These are phyloP conservation scores for Montipora cactus DNA, from an alignment of 64 coral and sea anemone genomes.

Conservation along the genomic window DNA sequence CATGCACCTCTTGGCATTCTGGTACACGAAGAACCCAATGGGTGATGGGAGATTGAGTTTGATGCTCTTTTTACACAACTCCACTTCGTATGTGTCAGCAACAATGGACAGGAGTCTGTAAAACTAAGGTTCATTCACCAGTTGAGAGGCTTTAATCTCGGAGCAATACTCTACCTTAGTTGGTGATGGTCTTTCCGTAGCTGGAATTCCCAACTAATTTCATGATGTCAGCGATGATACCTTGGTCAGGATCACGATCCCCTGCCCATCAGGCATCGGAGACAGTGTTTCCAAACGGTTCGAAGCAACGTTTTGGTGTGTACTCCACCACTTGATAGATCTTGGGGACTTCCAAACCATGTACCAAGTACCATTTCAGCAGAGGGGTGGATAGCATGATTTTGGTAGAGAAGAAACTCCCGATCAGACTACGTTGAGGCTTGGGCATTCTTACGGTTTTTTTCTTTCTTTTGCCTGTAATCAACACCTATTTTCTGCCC, in stretches of 20 bases:
- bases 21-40: not conserved
- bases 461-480: no score
- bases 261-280: slow-evolving; percentile 46
- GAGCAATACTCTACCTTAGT: not conserved
- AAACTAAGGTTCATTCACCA: not conserved
- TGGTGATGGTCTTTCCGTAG: slow-evolving; percentile 39
- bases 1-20: slow-evolving; percentile 57
- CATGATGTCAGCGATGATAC: slow-evolving; percentile 35
- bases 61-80: slow-evolving; percentile 9
- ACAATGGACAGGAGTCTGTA: not conserved
- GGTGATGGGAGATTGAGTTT: not conserved
- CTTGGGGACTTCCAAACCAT: slow-evolving; percentile 38
- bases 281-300: slow-evolving; percentile 50
- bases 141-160: not conserved
- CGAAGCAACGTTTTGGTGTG: slow-evolving; percentile 36
- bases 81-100: not conserved
- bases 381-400: slow-evolving; percentile 47
- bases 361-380: slow-evolving; percentile 53
- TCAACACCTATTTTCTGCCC: no score
- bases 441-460: not conserved
- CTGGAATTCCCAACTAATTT: slow-evolving; percentile 29
- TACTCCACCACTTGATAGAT: slow-evolving; percentile 59
- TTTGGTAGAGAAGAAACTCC: slow-evolving; percentile 38
- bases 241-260: slow-evolving; percentile 36
- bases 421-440: slow-evolving; percentile 61